A percentile compares a stretch with the other conserved stretches of the same genome.
phyloP scores from a whole-genome alignment of 2,888 invertebrate species.

The Hypomecis punctinalis region DNA sequence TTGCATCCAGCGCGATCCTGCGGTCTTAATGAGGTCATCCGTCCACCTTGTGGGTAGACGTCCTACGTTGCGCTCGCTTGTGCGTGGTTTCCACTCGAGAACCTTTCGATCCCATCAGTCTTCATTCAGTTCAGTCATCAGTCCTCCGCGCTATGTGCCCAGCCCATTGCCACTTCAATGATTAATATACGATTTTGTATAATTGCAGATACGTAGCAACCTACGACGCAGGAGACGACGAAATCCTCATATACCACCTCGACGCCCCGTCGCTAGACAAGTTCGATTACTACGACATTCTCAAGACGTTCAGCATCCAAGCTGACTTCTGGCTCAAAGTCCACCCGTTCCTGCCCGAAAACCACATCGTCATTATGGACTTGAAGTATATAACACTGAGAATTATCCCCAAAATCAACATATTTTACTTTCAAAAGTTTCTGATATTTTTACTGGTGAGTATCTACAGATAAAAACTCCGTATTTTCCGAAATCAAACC shows the following conservation, averaged over 20 bases:
- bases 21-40: no score
- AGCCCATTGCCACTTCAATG: no score
- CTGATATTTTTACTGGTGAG: slow-evolving; percentile 69
- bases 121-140: no score
- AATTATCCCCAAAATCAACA: slow-evolving; percentile 65
- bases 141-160: no score
- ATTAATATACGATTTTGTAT: background rate
- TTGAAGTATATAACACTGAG: slow-evolving; percentile 62
- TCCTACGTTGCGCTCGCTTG: no score
- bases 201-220: slow-evolving; percentile 59
- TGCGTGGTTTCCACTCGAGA: no score
- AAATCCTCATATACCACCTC: slow-evolving; percentile 66
- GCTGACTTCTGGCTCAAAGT: slow-evolving; percentile 65
- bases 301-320: slow-evolving; percentile 64
- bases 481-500: background rate
- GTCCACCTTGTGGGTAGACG: no score
- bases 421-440: slow-evolving; percentile 71
- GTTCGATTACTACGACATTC: slow-evolving; percentile 63
- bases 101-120: no score
- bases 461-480: slow-evolving; percentile 4
- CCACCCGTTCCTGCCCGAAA: slow-evolving; percentile 55
- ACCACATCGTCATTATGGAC: slow-evolving; percentile 69
- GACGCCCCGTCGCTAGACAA: slow-evolving; percentile 62
- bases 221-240: slow-evolving; percentile 57
- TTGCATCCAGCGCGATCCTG: no score